Conservation (phyloP, 2,797 vertebrate genomes). For the Octomys mimax region DNA sequence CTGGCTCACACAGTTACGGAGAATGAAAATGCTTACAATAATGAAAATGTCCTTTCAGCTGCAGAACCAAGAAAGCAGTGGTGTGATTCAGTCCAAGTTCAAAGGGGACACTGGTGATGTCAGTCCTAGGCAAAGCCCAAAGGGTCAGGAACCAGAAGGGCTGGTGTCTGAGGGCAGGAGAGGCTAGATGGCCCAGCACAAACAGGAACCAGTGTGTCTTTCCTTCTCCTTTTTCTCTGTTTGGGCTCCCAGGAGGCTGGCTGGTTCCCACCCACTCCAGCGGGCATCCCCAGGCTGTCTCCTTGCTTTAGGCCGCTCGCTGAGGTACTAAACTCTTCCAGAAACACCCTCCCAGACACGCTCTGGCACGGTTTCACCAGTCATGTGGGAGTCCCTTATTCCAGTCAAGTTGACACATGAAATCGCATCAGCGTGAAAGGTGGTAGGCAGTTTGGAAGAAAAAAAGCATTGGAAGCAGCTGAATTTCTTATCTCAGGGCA, state of each 20-base stretch:
- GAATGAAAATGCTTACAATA: not conserved
- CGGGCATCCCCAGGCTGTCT: not conserved
- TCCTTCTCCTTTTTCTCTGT: not conserved
- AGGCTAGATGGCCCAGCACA: not conserved
- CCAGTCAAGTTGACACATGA: not conserved
- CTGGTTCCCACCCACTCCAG: rapidly evolving
- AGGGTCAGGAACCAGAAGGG: not conserved
- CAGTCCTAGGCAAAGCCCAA: not conserved
- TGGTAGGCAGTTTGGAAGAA: not conserved
- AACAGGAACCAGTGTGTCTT: not conserved
- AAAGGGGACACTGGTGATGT: not conserved
- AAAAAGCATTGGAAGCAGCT: not conserved
- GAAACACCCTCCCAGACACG: not conserved
- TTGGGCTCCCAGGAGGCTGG: not conserved
- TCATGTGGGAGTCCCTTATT: not conserved
- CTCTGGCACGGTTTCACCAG: not conserved
- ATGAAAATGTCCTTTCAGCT: not conserved
- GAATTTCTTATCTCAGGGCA: not conserved
- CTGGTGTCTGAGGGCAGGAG: not conserved
- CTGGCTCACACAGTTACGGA: not conserved
- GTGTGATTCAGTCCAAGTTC: not conserved
- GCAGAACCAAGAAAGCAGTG: not conserved
- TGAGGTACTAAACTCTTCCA: not conserved
- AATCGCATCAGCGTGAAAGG: not conserved
- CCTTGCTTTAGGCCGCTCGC: not conserved